Conservation (phyloP, 1,140 invertebrate species). For the Stegodyphus dumicola region DNA sequence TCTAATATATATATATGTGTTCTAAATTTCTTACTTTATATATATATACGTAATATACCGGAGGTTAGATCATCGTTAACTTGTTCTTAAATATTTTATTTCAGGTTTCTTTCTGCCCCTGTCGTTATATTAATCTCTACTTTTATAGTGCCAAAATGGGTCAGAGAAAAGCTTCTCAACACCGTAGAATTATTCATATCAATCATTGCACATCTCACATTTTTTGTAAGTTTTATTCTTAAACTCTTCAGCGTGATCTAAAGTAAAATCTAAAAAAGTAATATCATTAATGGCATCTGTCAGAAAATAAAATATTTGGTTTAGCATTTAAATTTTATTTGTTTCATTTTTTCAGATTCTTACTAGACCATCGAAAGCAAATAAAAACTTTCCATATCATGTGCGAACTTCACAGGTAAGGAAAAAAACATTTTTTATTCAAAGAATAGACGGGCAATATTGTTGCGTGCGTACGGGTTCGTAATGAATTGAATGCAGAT, state of each 20-base stretch:
- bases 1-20: too few relatives aligned
- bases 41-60: too few relatives aligned
- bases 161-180: conserved; percentile 88
- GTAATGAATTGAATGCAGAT: too few relatives aligned
- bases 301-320: too few relatives aligned
- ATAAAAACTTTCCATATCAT: conserved; percentile 88
- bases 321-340: too few relatives aligned
- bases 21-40: too few relatives aligned
- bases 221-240: conserved; percentile 74
- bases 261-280: too few relatives aligned
- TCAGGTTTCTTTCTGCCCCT: conserved; percentile 81
- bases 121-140: conserved; percentile 84
- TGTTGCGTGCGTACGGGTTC: too few relatives aligned
- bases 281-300: too few relatives aligned
- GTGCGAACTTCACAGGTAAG: conserved; percentile 81
- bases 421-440: not conserved
- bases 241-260: not conserved
- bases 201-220: conserved; percentile 82
- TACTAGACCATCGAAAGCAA: conserved; percentile 82
- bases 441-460: too few relatives aligned
- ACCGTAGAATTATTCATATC: conserved; percentile 81
- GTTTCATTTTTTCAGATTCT: conserved; percentile 72
- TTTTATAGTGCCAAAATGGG: conserved; percentile 86
- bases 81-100: too few relatives aligned
- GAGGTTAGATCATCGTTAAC: too few relatives aligned